A percentile compares a stretch with the other conserved stretches of the same genome.
phyloP scores from a whole-genome alignment of 2,797 vertebrate genomes.

The Tinamus major region DNA sequence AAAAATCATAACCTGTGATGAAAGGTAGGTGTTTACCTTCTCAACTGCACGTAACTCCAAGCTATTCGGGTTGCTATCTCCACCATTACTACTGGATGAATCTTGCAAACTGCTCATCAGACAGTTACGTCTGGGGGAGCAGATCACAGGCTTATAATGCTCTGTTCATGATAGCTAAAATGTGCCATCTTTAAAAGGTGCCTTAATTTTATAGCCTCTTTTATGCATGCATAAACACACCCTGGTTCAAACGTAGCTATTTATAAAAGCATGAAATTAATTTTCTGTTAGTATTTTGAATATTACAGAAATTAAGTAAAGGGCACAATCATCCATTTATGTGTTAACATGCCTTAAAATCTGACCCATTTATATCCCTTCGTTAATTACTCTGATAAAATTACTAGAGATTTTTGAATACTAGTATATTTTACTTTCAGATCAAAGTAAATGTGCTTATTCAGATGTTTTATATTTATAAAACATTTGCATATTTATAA shows the following conservation, averaged over 20 bases:
- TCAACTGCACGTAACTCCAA: fast-evolving
- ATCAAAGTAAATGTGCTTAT: neutral
- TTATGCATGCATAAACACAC: neutral
- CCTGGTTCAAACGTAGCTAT: neutral
- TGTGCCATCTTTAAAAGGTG: neutral
- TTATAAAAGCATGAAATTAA: neutral
- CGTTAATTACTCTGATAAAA: neutral
- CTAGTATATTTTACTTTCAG: neutral
- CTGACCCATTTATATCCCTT: neutral
- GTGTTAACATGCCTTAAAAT: neutral
- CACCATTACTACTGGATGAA: neutral
- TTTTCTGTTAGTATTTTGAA: neutral
- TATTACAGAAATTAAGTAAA: neutral
- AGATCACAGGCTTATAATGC: neutral
- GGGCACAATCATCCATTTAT: neutral
- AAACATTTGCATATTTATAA: neutral
- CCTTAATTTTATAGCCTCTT: neutral
- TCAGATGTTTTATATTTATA: neutral
- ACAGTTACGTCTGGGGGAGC: neutral
- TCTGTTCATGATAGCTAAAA: neutral
- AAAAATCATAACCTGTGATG: neutral
- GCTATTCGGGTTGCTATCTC: neutral
- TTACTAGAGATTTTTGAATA: neutral
- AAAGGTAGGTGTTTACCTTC: neutral
- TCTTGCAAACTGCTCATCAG: neutral